These are phyloP conservation scores for Neodiprion fabricii DNA, from an alignment of 1,140 invertebrate species.

Conservation along the genomic window DNA sequence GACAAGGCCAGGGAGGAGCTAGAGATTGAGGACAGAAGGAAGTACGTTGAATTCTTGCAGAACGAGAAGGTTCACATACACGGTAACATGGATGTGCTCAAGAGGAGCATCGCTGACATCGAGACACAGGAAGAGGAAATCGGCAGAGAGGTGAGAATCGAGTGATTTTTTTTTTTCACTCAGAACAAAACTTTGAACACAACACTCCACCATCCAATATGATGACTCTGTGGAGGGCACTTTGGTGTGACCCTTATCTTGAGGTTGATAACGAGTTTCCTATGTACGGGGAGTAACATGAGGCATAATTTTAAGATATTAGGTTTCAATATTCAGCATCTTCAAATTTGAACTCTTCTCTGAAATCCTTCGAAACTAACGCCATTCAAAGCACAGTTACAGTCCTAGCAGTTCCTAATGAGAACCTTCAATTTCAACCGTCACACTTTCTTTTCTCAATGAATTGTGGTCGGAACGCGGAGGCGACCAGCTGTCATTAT, in stretches of 20 bases:
- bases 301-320: too few relatives aligned
- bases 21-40: constrained; percentile 51
- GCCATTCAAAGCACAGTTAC: too few relatives aligned
- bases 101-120: constrained; percentile 79
- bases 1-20: constrained; percentile 45
- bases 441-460: too few relatives aligned
- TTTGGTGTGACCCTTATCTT: neutral
- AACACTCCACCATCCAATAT: too few relatives aligned
- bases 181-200: neutral
- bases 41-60: constrained; percentile 56
- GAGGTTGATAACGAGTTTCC: neutral
- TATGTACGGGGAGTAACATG: neutral
- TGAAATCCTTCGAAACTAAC: too few relatives aligned
- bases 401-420: too few relatives aligned
- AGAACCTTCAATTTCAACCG: too few relatives aligned
- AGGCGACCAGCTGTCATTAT: neutral
- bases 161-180: constrained; percentile 15
- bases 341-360: too few relatives aligned
- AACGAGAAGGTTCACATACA: constrained; percentile 57
- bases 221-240: too few relatives aligned
- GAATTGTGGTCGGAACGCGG: too few relatives aligned
- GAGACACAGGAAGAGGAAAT: constrained; percentile 85
- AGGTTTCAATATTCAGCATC: too few relatives aligned
- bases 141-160: constrained; percentile 72
- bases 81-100: constrained; percentile 64